Base-by-base conservation (phyloP, 2,888 invertebrate genomes). In the Lysandra coridon region DNA sequence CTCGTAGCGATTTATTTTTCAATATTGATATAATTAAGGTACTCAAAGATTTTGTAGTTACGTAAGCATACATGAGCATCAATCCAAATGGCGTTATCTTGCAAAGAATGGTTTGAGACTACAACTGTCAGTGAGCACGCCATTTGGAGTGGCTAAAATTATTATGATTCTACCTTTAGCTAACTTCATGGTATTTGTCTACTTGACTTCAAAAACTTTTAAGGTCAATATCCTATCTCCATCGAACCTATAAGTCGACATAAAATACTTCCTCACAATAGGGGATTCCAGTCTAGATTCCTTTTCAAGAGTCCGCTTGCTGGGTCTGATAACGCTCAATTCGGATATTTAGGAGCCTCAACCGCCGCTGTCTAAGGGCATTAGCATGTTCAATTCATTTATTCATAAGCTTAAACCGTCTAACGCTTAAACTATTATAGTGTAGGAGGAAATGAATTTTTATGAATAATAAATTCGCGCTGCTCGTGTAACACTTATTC, bases 331-430 rank as follows among this genome's bases (percentile, higher is more conserved):
- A 76, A 76, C 76, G 76, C 53, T 53, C 53, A 53, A 57, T 76
- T 76, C 76, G 53, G 57, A 76, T 76, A 76, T 76, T 76, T 76
- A 76, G 76, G 57, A 76, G 33, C 76, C 76, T 76, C 76, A 76
- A 30, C 76, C 57, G 30, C 37, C 76, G 37, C 76, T 53, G 53
- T 49, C 30, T 76, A 57, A 76, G 76, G 76, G 76, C 76, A 76
- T 76, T 76, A 76, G 76, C 76, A 76, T 76, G 76, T 76, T 76
- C 76, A 57, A 76, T 76, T 76, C 76, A 76, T 76, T 76, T 76
- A 76, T 76, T 76, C 76, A 76, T 57, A 76, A 76, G 76, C 76
- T 76, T 17, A 76, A 76, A 76, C 53, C 76, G 53, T 76, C 76
- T 76, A 76, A 76, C 76, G 76, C n/a, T 76, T 76, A 76, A 30